Evolutionary conservation across 2,113 vertebrate species (phyloP), one percentile per base, ranked within the genome.

Genomic region (Hoplias malabaricus): DNA sequence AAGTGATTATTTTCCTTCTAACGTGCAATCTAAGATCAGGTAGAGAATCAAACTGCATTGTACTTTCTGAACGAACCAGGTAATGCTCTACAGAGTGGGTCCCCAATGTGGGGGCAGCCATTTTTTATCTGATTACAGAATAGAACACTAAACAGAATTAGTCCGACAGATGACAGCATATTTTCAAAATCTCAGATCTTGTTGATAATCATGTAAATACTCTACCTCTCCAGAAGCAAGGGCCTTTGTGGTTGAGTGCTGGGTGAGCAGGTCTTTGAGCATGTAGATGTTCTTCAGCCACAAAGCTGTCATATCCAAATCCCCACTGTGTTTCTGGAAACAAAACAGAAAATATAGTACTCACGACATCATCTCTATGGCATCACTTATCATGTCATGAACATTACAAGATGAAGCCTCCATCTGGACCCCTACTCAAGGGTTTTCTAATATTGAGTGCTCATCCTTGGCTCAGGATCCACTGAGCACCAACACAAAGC

Each of bases 221-320:
- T 1, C 7, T 53, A 53, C 71, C 40, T 10, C 23, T 31, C 2
- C 19, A 38, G 27, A 12, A 34, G 16, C 29, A n/a, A 40, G 23
- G 61, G 90, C 89, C 89, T 89, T 81, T 57, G 80, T 82, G 2
- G 81, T 34, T 21, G 89, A 86, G 10, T 93, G 90, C 78, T 94
- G 93, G 56, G 34, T 81, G 85, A 94, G 80, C 73, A 93, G 90
- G 84, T 93, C 91, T 10, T 90, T 90, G 56, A 94, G 78, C 62
- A 89, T 77, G 75, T 77, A 89, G 48, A 86, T 36, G 40, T 94
- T 94, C 82, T 91, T 91, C 10, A 95, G 87, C 93, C 93, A 94
- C 82, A 94, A 78, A 0, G 87, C 85, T 1, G 91, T 88, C 87
- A 84, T 66, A 0, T 89, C 80, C 0, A 92, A 38, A 73, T 94